Evolutionary conservation across 2,113 vertebrate genomes (phyloP).

Genomic region (Monopterus albus): DNA sequence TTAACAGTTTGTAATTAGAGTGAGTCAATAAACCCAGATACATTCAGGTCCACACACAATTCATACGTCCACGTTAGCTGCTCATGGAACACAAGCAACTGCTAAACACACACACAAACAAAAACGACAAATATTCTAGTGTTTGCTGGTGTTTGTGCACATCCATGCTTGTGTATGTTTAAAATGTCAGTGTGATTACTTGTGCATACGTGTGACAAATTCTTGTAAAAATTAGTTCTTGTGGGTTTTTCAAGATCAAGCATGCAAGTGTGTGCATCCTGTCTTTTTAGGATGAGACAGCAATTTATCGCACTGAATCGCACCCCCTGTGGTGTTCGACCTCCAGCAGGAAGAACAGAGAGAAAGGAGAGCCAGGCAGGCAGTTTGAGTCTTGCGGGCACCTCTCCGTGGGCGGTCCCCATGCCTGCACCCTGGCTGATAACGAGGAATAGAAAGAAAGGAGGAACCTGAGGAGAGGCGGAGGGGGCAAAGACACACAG

Average conservation of each 20-base stretch:
- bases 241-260: conserved; percentile 20
- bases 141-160: not conserved
- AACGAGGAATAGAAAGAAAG: conserved; percentile 56
- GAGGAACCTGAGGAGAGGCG: conserved; percentile 27
- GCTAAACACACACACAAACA: not conserved
- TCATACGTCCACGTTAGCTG: not conserved
- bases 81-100: conserved; percentile 4
- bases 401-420: conserved; percentile 60
- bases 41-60: conserved; percentile 8
- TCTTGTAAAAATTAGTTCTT: conserved; percentile 4
- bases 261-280: not conserved
- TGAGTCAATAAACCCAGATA: conserved; percentile 11
- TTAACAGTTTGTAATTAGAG: conserved; percentile 37
- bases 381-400: conserved; percentile 61
- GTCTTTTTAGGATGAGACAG: conserved; percentile 41
- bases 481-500: conserved; percentile 11
- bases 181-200: conserved; percentile 25
- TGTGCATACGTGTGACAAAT: conserved; percentile 16
- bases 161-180: not conserved
- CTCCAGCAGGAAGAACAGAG: conserved; percentile 65
- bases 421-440: conserved; percentile 73
- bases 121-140: no score
- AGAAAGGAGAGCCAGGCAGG: conserved; percentile 44
- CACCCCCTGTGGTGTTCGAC: conserved; percentile 61
- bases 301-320: conserved; percentile 61